These are phyloP conservation scores for Scomberomorus guttatus DNA, from an alignment of 2,797 vertebrate species.

Conservation along the genomic window DNA sequence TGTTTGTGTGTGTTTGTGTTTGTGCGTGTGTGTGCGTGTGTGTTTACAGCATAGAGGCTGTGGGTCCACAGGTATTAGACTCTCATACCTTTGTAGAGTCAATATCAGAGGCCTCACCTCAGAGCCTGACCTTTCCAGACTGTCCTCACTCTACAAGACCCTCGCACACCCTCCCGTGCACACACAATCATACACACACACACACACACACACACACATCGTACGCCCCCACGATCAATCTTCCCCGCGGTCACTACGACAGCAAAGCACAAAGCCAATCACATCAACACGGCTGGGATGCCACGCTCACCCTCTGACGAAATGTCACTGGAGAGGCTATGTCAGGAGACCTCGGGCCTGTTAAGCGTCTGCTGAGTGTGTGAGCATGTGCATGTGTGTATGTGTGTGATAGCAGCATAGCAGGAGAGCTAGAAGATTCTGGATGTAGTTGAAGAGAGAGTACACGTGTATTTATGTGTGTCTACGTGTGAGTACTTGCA, in stretches of 20 bases:
- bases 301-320: conserved; percentile 75
- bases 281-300: conserved; percentile 69
- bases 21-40: conserved; percentile 28
- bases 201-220: conserved; percentile 23
- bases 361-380: conserved; percentile 33
- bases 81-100: conserved; percentile 81
- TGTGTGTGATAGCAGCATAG: not conserved
- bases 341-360: conserved; percentile 66
- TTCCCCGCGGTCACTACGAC: conserved; percentile 68
- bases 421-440: conserved; percentile 11
- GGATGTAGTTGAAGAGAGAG: conserved; percentile 23
- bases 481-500: not conserved
- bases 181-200: conserved; percentile 29
- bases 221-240: conserved; percentile 75
- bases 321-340: conserved; percentile 78
- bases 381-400: conserved; percentile 16
- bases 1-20: conserved; percentile 23
- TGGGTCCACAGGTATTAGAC: conserved; percentile 67
- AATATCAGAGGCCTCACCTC: conserved; percentile 79
- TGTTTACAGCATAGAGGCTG: conserved; percentile 22
- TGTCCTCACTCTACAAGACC: conserved; percentile 62
- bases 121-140: conserved; percentile 77
- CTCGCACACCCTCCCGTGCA: conserved; percentile 7
- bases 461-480: conserved; percentile 21
- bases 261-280: conserved; percentile 81